Conservation (phyloP, 2,888 invertebrate genomes). For the Pterostichus niger region DNA sequence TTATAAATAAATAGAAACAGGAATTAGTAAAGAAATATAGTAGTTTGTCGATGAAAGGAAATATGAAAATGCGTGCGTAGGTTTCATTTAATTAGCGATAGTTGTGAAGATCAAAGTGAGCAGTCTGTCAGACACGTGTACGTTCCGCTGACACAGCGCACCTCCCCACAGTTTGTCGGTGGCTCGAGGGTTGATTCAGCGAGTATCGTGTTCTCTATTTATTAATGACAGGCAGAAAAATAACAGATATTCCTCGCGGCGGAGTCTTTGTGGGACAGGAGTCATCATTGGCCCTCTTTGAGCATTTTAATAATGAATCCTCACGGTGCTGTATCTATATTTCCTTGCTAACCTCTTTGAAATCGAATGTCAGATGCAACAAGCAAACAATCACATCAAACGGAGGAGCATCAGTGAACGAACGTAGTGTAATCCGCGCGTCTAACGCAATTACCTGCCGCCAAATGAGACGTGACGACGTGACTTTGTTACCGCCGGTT, state of each 20-base stretch:
- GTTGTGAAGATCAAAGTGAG: constrained; percentile 34
- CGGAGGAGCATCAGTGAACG: constrained; percentile 61
- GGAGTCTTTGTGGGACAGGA: constrained; percentile 75
- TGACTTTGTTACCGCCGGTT: neutral
- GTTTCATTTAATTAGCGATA: constrained; percentile 37
- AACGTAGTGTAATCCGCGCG: constrained; percentile 46
- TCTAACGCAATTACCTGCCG: constrained; percentile 65
- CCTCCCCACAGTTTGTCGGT: neutral
- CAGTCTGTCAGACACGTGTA: constrained; percentile 9
- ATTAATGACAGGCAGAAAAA: constrained; percentile 77
- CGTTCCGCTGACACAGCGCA: neutral
- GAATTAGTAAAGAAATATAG: too few species aligned
- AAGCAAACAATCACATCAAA: constrained; percentile 70
- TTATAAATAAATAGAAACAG: too few species aligned
- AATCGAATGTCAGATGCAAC: constrained; percentile 71
- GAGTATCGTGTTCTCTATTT: constrained; percentile 73
- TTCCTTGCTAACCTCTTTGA: constrained; percentile 73
- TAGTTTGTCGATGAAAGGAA: too few species aligned
- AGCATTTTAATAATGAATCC: constrained; percentile 74
- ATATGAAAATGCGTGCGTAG: neutral
- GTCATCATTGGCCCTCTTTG: constrained; percentile 74
- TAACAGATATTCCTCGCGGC: constrained; percentile 73
- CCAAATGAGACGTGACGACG: constrained; percentile 47
- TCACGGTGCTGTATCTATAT: constrained; percentile 69
- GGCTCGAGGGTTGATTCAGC: constrained; percentile 4